These are phyloP conservation scores for Tyria jacobaeae DNA, from an alignment of 2,888 invertebrate genomes.

Conservation along the genomic window DNA sequence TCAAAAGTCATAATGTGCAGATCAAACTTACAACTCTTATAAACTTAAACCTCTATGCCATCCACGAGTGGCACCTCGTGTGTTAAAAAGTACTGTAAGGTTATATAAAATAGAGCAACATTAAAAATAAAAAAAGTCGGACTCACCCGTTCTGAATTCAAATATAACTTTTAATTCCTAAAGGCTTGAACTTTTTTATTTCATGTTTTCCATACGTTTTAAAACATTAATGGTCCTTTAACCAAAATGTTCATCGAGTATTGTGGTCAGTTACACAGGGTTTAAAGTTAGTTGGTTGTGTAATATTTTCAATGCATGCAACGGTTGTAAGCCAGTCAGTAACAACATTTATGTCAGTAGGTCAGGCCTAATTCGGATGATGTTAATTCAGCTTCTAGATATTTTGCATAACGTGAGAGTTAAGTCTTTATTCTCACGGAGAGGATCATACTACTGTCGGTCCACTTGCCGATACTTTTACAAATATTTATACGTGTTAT, in stretches of 20 bases:
- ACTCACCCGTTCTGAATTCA: neutral
- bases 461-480: too few relatives aligned
- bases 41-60: too few relatives aligned
- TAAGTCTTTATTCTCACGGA: neutral
- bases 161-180: neutral
- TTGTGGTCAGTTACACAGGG: neutral
- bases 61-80: too few relatives aligned
- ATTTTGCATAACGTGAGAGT: constrained; percentile 11
- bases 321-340: constrained; percentile 34
- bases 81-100: too few relatives aligned
- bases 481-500: too few relatives aligned
- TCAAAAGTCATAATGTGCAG: too few relatives aligned
- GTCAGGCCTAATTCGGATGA: constrained; percentile 17
- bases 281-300: neutral
- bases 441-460: neutral
- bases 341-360: constrained; percentile 27
- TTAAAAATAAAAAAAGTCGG: neutral
- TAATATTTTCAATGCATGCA: constrained; percentile 2
- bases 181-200: neutral
- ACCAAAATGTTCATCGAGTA: neutral
- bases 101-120: neutral
- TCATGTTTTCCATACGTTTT: neutral
- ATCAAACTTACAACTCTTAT: too few relatives aligned
- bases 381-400: constrained; percentile 12
- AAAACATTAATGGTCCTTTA: neutral